These are phyloP conservation scores for Sebastes elongatus DNA, from an alignment of 2,797 vertebrate species.

Conservation along the genomic window DNA sequence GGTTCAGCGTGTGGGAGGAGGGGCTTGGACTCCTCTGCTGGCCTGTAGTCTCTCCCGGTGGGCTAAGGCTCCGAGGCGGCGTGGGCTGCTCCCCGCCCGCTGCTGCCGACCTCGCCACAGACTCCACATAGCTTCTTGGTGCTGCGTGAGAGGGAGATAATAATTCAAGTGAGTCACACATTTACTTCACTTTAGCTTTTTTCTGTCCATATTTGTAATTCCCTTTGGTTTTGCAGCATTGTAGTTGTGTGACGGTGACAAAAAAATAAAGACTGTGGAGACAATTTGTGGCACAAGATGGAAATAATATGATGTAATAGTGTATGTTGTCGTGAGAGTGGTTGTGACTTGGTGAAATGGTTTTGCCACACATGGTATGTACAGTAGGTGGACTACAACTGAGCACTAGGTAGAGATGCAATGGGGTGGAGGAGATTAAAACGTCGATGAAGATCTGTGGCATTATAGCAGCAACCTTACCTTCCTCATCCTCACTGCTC, in stretches of 20 bases:
- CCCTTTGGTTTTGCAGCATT: not conserved
- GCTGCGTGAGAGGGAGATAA: conserved; percentile 75
- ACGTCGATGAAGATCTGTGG: conserved; percentile 13
- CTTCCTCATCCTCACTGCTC: conserved; percentile 85
- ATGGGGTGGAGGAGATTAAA: conserved; percentile 5
- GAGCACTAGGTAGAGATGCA: not conserved
- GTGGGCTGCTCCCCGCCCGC: conserved; percentile 68
- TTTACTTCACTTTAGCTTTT: not conserved
- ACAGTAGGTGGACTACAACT: not conserved
- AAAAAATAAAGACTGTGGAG: not conserved
- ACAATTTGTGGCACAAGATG: not conserved
- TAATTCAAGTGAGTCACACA: not conserved
- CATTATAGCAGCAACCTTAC: conserved; percentile 82
- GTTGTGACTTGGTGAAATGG: conserved; percentile 11
- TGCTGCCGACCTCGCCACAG: conserved; percentile 89
- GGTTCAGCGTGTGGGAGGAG: conserved; percentile 77
- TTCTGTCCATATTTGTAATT: not conserved
- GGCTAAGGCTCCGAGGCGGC: conserved; percentile 58
- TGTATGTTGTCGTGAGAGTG: not conserved
- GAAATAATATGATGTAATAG: not conserved
- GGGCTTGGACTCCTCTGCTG: conserved; percentile 78
- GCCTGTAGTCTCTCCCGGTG: conserved; percentile 68
- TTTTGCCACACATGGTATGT: not conserved
- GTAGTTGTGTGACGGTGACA: not conserved
- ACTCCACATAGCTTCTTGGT: conserved; percentile 95